These are phyloP conservation scores for Cybosia mesomella DNA, from an alignment of 2,888 invertebrate species.

Conservation along the genomic window DNA sequence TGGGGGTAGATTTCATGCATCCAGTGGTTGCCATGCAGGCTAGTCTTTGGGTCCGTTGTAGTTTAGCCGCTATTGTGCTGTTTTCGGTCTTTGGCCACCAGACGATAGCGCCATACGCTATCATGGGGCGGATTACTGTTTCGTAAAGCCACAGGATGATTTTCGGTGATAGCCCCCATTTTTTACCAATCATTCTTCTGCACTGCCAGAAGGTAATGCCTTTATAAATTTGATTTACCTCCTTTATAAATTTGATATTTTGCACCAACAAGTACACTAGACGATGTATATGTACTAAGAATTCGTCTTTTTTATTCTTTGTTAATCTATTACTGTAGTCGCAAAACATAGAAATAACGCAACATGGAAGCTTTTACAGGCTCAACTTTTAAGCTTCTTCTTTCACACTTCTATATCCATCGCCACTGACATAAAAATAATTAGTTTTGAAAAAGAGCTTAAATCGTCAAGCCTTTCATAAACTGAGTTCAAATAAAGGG, in stretches of 20 bases:
- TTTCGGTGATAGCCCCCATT: too few relatives aligned
- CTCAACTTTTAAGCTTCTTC: not conserved
- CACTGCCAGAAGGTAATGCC: too few relatives aligned
- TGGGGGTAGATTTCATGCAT: too few relatives aligned
- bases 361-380: not conserved
- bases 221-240: too few relatives aligned
- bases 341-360: not conserved
- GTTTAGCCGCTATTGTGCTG: too few relatives aligned
- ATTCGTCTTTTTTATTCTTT: not conserved
- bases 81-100: too few relatives aligned
- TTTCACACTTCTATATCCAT: not conserved
- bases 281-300: not conserved
- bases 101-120: too few relatives aligned
- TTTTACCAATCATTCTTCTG: too few relatives aligned
- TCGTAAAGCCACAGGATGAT: too few relatives aligned
- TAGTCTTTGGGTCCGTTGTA: too few relatives aligned
- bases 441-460: not conserved
- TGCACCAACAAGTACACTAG: not conserved
- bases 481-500: not conserved
- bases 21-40: too few relatives aligned
- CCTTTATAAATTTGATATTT: not conserved
- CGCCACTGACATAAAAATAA: conserved; percentile 1
- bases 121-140: too few relatives aligned
- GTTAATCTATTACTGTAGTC: not conserved
- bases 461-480: not conserved